Evolutionary conservation across 2,888 invertebrate genomes (phyloP), one percentile per base, ranked within the genome.

Genomic region (Epinotia brunnichana): DNA sequence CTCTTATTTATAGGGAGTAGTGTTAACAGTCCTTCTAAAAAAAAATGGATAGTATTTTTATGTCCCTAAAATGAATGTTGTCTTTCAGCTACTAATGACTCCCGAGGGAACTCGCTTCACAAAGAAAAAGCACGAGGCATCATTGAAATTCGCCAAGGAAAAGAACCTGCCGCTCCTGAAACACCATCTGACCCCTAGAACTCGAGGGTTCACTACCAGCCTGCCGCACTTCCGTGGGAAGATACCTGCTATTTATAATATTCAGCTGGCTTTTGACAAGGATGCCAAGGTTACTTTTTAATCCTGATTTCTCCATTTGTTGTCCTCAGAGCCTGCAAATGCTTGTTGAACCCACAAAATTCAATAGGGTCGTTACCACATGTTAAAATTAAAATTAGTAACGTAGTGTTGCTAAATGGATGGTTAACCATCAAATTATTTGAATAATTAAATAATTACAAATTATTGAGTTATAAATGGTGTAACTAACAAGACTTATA

Each of bases 61-160:
- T 44, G 15, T 44, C 15, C 4, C 44, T 24, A 15, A 60, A 39
- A 35, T 9, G 3, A 41, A 9, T 19, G 17, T 73, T 48, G 48
- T 29, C 44, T 92, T 93, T 53, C 82, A 98, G 97, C 91, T 99
- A 75, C 88, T 98, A 67, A 88, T 99, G 75, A 98, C 97, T 83
- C 97, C 98, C 0, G 99, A 99, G 92, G 99, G 99, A 13, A 99
- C 99, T 0, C 94, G 99, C 68, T 98, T 98, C 82, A 98, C 98
- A 0, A 91, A 94, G 61, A 95, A 95, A 78, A 99, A 99, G 85
- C 97, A 98, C 82, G 95, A 96, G 88, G 96, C 96, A 0, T 98
- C 98, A 72, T 92, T 97, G 81, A 96, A 97, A 83, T 98, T 98
- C 86, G 98, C 98, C 0, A 94, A 94, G 81, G 96, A 97, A 80